These are phyloP conservation scores for Steinernema hermaphroditum DNA, from an alignment of 2,888 invertebrate species.

Conservation along the genomic window DNA sequence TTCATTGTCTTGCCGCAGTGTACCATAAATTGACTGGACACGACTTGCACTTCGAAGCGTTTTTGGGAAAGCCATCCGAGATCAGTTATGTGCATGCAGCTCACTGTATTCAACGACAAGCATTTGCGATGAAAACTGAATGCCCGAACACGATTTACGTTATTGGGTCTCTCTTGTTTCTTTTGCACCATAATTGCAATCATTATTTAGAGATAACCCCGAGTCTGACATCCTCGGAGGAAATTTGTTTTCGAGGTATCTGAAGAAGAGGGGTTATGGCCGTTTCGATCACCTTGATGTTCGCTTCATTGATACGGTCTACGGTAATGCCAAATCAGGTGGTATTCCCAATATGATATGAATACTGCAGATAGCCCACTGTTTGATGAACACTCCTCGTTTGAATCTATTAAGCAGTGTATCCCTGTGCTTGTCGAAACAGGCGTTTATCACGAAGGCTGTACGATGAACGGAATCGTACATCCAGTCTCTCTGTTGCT, in stretches of 20 bases:
- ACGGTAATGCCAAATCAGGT: too few relatives aligned
- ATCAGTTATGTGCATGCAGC: slow-evolving; percentile 75
- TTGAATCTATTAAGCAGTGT: slow-evolving; percentile 16
- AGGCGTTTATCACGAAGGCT: slow-evolving; percentile 47
- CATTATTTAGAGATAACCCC: neutral
- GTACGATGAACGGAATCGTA: slow-evolving; percentile 53
- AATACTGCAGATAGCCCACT: slow-evolving; percentile 13
- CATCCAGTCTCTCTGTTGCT: slow-evolving; percentile 47
- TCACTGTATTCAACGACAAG: slow-evolving; percentile 71
- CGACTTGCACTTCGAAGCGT: slow-evolving; percentile 70
- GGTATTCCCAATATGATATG: too few relatives aligned
- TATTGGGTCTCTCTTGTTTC: slow-evolving; percentile 70
- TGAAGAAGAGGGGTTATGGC: slow-evolving; percentile 16
- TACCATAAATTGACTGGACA: slow-evolving; percentile 73
- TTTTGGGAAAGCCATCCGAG: slow-evolving; percentile 74
- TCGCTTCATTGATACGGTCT: slow-evolving; percentile 19
- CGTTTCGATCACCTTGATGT: slow-evolving; percentile 23
- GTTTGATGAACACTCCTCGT: slow-evolving; percentile 15
- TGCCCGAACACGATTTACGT: slow-evolving; percentile 73
- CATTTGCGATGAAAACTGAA: slow-evolving; percentile 70
- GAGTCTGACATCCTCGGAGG: slow-evolving; percentile 21
- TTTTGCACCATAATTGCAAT: neutral
- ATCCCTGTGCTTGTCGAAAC: slow-evolving; percentile 24
- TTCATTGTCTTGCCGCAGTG: slow-evolving; percentile 73
- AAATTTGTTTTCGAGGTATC: slow-evolving; percentile 6